These are phyloP conservation scores for Hepsetus odoe DNA, from an alignment of 2,113 vertebrate genomes.

Conservation along the genomic window DNA sequence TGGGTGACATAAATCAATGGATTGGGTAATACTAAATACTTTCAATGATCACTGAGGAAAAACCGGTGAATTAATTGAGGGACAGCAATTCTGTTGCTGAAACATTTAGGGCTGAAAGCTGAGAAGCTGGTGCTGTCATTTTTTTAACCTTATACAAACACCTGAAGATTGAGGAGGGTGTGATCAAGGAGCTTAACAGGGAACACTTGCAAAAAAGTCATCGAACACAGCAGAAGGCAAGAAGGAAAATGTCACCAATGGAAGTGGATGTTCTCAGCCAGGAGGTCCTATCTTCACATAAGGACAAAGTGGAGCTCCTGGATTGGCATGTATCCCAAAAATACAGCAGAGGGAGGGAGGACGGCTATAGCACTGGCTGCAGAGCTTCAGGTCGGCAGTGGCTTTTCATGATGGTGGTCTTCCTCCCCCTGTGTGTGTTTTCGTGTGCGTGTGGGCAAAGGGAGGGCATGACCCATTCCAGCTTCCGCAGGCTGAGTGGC, in stretches of 20 bases:
- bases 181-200: no score
- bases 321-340: not conserved
- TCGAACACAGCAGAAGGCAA: not conserved
- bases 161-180: not conserved
- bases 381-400: conserved; percentile 51
- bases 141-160: not conserved
- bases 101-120: not conserved
- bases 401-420: conserved; percentile 61
- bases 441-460: conserved; percentile 71
- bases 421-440: conserved; percentile 61
- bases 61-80: conserved; percentile 8
- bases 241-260: not conserved
- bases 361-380: conserved; percentile 1
- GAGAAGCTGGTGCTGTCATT: not conserved
- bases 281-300: not conserved
- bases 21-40: conserved; percentile 53
- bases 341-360: conserved; percentile 2
- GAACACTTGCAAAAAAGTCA: not conserved
- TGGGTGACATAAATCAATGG: conserved; percentile 65
- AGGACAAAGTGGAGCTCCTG: conserved; percentile 6
- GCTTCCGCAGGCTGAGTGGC: conserved; percentile 82
- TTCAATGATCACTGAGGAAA: conserved; percentile 40
- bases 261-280: not conserved
- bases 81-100: conserved; percentile 20
- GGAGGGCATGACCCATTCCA: conserved; percentile 77